Evolutionary conservation across 2,888 invertebrate species (phyloP), one percentile per base, ranked within the genome.

Genomic region (Pecten maximus): DNA sequence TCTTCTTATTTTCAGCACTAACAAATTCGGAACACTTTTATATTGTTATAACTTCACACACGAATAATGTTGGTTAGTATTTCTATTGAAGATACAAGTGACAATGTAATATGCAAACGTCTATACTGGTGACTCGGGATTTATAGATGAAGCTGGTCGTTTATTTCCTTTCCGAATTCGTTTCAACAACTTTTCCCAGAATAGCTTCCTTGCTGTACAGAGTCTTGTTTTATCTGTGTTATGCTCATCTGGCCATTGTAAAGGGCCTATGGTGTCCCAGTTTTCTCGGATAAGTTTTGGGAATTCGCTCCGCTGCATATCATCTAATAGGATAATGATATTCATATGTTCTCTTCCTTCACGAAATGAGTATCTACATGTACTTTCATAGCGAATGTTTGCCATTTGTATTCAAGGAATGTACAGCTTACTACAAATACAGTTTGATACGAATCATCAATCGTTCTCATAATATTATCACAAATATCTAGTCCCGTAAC

Each of bases 131-230:
- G 74, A 74, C 28, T 74, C 74, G 28, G 28, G 1, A 28, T 28
- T 28, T 15, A 28, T 4, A 74, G 28, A 35, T 35, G 10, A 6
- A 10, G 28, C 74, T 8, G 35, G 35, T 0, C 35, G 74, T 35
- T 74, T 74, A 74, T 74, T 74, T 28, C 74, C 74, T 74, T 74
- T 74, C 0, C 74, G 74, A 35, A 74, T 74, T 0, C 74, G 74
- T 74, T 74, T 74, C 35, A 74, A 16, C 35, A 74, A 74, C 74
- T 74, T 74, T 74, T 74, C 60, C 60, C 60, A 60, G 23, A 60
- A 60, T n/a, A 60, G 6, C 8, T 60, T 74, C 74, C 74, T 74
- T 74, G 28, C 74, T 74, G 74, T 74, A 35, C 35, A 3, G 28
- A 74, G 28, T 35, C 74, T 28, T 74, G 74, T 74, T 28, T 35